Conservation (phyloP, 2,888 invertebrate species). For the Anthrax anthrax region DNA sequence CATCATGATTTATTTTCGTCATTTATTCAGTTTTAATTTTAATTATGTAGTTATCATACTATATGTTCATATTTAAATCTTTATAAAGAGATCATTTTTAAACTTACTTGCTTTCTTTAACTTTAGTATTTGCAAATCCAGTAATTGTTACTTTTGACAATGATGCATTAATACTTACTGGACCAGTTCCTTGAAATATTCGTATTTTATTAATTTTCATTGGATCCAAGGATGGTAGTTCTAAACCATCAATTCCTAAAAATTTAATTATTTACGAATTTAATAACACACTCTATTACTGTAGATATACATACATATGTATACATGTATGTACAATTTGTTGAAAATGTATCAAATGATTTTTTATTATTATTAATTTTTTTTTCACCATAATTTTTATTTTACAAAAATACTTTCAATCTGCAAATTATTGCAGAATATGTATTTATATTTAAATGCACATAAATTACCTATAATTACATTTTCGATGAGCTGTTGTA, state of each 20-base stretch:
- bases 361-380: too few relatives aligned
- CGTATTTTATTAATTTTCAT: slow-evolving; percentile 45
- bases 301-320: neutral
- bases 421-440: too few relatives aligned
- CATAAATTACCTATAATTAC: slow-evolving; percentile 42
- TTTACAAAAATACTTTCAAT: too few relatives aligned
- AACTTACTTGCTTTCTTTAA: slow-evolving; percentile 42
- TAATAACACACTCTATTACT: too few relatives aligned
- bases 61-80: too few relatives aligned
- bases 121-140: slow-evolving; percentile 46
- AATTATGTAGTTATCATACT: too few relatives aligned
- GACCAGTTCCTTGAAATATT: slow-evolving; percentile 51
- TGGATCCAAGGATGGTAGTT: slow-evolving; percentile 43
- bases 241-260: slow-evolving; percentile 14
- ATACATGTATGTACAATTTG: neutral
- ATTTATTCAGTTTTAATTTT: too few relatives aligned
- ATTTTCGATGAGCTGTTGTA: slow-evolving; percentile 51
- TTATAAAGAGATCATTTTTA: too few relatives aligned
- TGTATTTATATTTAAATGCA: too few relatives aligned
- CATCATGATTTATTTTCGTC: too few relatives aligned
- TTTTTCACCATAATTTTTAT: too few relatives aligned
- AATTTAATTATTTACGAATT: neutral
- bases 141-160: slow-evolving; percentile 46
- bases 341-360: too few relatives aligned
- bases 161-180: slow-evolving; percentile 51